Percentiles rank a stretch among this genome's conserved stretches.
These are phyloP conservation scores for Caenorhabditis sp. DNA, from an alignment of 2,888 invertebrate species.

Conservation along the genomic window DNA sequence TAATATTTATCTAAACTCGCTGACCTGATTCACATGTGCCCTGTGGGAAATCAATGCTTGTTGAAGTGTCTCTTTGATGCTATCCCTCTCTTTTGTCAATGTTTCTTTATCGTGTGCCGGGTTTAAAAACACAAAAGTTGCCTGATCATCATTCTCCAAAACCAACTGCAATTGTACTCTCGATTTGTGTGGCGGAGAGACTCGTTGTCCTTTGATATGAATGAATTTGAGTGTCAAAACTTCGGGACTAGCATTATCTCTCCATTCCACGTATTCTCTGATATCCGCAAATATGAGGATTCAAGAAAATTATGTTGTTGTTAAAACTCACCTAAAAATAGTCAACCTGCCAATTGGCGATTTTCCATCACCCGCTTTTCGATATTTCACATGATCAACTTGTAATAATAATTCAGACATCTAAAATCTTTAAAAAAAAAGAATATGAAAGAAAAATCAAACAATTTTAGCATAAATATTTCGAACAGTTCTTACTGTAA, in stretches of 20 bases:
- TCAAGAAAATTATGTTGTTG: not conserved
- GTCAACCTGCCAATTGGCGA: slow-evolving; percentile 62
- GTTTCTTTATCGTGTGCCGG: slow-evolving; percentile 80
- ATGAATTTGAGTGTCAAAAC: slow-evolving; percentile 53
- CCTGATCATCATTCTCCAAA: slow-evolving; percentile 80
- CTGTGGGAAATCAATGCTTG: slow-evolving; percentile 80
- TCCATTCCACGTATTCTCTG: slow-evolving; percentile 66
- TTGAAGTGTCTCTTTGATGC: slow-evolving; percentile 89
- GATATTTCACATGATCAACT: slow-evolving; percentile 64
- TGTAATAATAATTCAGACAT: slow-evolving; percentile 40
- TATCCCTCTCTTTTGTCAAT: slow-evolving; percentile 88
- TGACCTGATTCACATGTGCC: slow-evolving; percentile 52
- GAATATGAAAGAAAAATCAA: too few relatives aligned
- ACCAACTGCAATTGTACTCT: slow-evolving; percentile 98
- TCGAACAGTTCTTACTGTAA: not conserved
- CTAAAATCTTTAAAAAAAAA: slow-evolving; percentile 9
- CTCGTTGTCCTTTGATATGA: slow-evolving; percentile 81
- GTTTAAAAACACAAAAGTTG: slow-evolving; percentile 96
- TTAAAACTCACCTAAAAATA: slow-evolving; percentile 43
- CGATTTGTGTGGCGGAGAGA: slow-evolving; percentile 90
- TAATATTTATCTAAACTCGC: too few relatives aligned
- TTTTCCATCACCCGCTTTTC: slow-evolving; percentile 60
- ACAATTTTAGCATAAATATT: not conserved
- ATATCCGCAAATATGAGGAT: not conserved
- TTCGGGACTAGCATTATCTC: slow-evolving; percentile 50